A percentile compares a stretch with the other conserved stretches of the same genome.
phyloP scores from a whole-genome alignment of 2,888 invertebrate species.

The Azorinus chamasolen region DNA sequence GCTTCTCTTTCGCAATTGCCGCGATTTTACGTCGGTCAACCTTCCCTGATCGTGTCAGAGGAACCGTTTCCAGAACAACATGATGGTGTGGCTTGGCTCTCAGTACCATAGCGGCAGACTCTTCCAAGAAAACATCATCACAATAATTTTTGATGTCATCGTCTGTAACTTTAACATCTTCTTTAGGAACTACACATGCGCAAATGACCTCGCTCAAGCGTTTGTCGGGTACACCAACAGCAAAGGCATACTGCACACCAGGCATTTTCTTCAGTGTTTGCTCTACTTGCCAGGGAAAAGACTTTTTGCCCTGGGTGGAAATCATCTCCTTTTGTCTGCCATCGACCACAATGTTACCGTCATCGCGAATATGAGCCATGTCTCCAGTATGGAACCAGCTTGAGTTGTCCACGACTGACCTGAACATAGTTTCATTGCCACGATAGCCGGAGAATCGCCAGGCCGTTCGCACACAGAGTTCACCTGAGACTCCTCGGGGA shows the following conservation, averaged over 20 bases:
- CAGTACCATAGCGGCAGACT: not conserved
- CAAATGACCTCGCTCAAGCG: slow-evolving; percentile 31
- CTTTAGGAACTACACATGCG: slow-evolving; percentile 31
- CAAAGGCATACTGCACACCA: slow-evolving; percentile 21
- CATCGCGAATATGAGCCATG: slow-evolving; percentile 18
- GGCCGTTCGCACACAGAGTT: slow-evolving; percentile 27
- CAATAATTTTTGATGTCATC: slow-evolving; percentile 8
- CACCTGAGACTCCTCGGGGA: slow-evolving; percentile 31
- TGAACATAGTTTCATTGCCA: slow-evolving; percentile 18
- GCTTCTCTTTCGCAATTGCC: not conserved
- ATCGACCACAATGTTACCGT: slow-evolving; percentile 47
- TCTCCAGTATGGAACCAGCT: slow-evolving; percentile 47
- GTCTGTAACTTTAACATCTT: not conserved
- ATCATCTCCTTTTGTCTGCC: slow-evolving; percentile 34
- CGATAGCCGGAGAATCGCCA: slow-evolving; percentile 38
- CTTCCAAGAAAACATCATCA: slow-evolving; percentile 7
- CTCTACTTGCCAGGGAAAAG: slow-evolving; percentile 37
- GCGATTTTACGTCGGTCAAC: slow-evolving; percentile 13
- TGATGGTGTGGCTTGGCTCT: slow-evolving; percentile 17
- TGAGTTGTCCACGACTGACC: slow-evolving; percentile 12
- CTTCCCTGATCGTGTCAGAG: slow-evolving; percentile 25
- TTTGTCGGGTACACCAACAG: slow-evolving; percentile 43
- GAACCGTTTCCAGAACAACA: slow-evolving; percentile 21
- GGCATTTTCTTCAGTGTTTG: slow-evolving; percentile 7
- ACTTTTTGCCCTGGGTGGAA: slow-evolving; percentile 25